Evolutionary conservation across 2,113 vertebrate genomes (phyloP), one percentile per base, ranked within the genome.

Genomic region (Bostrychus sinensis): DNA sequence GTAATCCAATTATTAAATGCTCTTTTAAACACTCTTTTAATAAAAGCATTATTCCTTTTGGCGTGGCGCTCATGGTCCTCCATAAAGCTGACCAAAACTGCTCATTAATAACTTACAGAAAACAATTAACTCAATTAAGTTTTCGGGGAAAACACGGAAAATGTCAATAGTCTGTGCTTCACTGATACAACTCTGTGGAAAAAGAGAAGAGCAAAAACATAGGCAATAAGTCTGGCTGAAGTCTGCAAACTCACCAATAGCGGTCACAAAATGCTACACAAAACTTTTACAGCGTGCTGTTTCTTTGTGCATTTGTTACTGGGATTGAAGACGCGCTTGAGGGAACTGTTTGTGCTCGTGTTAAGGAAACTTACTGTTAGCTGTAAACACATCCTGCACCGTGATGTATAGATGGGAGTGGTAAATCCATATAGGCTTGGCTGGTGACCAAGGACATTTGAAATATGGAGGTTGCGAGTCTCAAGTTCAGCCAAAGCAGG

Each of bases 301-400:
- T 14, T 26, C 30, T 48, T 16, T 28, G 48, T 51, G 48, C 48
- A 51, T 51, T 51, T 51, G 48, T 50, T 50, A 26, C 22, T 50
- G 23, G 46, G 46, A 32, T n/a, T 54, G 51, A 19, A 54, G 28
- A 32, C 14, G 25, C 16, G 16, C 51, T 50, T 28, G 14, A 28
- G 51, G n/a, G 25, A 32, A 54, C 26, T 3, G 28, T 50, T 50
- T 50, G 46, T 50, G 46, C 43, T 22, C 1, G 43, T 10, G 13
- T n/a, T 26, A 26, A 6, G 25, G 25, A 51, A 51, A 28, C 14
- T 51, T 51, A 51, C 48, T n/a, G 48, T 34, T 54, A 9, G 51
- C 51, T 55, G 51, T 34, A 55, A 55, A 55, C 53, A 55, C 53
- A 55, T 55, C 53, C 17, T 20, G 10, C 48, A 10, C 7, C 3